These are phyloP conservation scores for Brassicogethes aeneus DNA, from an alignment of 2,888 invertebrate genomes.

Conservation along the genomic window DNA sequence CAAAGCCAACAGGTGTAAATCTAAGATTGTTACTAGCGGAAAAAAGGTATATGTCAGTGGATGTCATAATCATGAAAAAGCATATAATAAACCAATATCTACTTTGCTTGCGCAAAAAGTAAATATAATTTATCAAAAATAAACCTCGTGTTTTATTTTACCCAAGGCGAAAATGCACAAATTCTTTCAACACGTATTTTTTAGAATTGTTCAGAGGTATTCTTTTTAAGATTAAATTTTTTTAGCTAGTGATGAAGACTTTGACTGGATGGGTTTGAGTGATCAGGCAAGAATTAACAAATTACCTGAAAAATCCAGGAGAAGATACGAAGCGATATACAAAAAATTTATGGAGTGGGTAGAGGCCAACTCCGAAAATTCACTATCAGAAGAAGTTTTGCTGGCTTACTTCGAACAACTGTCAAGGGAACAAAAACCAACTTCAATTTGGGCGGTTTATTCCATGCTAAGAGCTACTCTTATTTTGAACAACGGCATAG, in stretches of 20 bases:
- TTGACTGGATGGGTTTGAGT: too few relatives aligned
- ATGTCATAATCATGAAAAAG: constrained; percentile 20
- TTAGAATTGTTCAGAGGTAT: too few relatives aligned
- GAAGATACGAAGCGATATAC: too few relatives aligned
- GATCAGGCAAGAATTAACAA: too few relatives aligned
- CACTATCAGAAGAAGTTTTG: neutral
- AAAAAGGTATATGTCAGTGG: constrained; percentile 15
- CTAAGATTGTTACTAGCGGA: constrained; percentile 17
- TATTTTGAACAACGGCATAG: neutral
- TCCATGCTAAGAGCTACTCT: neutral
- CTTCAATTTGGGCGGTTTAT: neutral
- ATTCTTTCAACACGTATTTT: too few relatives aligned
- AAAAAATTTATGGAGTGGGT: neutral
- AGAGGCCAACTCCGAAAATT: neutral
- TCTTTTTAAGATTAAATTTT: too few relatives aligned
- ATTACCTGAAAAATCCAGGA: too few relatives aligned
- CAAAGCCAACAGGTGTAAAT: constrained; percentile 16
- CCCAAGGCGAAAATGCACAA: too few relatives aligned
- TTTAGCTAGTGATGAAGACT: too few relatives aligned
- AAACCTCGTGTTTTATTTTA: too few relatives aligned
- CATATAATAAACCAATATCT: constrained; percentile 11
- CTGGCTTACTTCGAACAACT: neutral
- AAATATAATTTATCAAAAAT: constrained; percentile 15
- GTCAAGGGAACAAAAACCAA: neutral
- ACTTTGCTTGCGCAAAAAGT: constrained; percentile 20